Conservation (phyloP, 1,140 invertebrate genomes). For the Gryon sp. region DNA sequence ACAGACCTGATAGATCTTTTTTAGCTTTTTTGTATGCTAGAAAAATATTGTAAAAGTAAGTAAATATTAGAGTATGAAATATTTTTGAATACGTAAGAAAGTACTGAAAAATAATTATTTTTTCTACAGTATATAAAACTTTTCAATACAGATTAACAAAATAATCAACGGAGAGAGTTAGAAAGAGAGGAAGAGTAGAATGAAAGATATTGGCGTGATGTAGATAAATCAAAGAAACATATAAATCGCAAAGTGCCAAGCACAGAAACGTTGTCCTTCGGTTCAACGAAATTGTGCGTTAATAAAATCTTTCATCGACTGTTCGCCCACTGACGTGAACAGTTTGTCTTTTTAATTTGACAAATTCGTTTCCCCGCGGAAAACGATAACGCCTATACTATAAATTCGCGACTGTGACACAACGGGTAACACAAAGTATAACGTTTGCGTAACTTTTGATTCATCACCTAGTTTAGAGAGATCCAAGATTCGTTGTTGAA, state of each 20-base stretch:
- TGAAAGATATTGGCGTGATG: slow-evolving; percentile 54
- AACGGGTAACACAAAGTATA: slow-evolving; percentile 44
- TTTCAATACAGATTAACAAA: too few relatives aligned
- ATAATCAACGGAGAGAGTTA: too few relatives aligned
- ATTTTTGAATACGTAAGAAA: too few relatives aligned
- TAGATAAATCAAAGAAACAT: slow-evolving; percentile 59
- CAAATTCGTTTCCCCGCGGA: slow-evolving; percentile 56
- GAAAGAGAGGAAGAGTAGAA: slow-evolving; percentile 18
- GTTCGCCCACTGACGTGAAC: slow-evolving; percentile 43
- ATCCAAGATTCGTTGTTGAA: slow-evolving; percentile 50
- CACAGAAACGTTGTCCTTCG: slow-evolving; percentile 34
- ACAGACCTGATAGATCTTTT: too few relatives aligned
- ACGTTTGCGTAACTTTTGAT: slow-evolving; percentile 58
- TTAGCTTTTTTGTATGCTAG: too few relatives aligned
- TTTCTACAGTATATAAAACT: too few relatives aligned
- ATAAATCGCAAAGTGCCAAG: slow-evolving; percentile 44
- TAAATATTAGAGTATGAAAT: too few relatives aligned
- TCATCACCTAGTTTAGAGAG: slow-evolving; percentile 43
- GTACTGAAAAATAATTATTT: too few relatives aligned
- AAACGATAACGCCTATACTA: slow-evolving; percentile 62
- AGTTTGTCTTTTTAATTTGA: slow-evolving; percentile 59
- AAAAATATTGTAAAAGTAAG: too few relatives aligned
- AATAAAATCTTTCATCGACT: slow-evolving; percentile 63
- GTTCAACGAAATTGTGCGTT: slow-evolving; percentile 51
- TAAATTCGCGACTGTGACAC: slow-evolving; percentile 50